phyloP scores from a whole-genome alignment of 2,888 invertebrate genomes.

The Allolobophora icterica region DNA sequence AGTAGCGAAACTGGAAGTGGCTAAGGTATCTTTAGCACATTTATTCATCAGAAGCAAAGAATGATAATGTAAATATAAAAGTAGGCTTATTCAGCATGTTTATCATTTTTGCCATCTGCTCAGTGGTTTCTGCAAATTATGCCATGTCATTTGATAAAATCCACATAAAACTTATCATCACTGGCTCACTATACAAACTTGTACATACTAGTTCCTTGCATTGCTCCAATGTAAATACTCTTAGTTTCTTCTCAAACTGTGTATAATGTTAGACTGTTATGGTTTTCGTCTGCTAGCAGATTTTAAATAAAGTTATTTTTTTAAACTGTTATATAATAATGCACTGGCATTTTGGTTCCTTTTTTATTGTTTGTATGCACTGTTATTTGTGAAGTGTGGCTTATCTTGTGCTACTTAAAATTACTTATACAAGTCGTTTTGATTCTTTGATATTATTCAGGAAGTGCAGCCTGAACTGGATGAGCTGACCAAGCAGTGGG shows the following conservation, averaged over 20 bases:
- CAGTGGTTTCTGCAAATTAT: too few relatives aligned
- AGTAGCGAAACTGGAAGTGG: too few relatives aligned
- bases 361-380: too few relatives aligned
- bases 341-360: too few relatives aligned
- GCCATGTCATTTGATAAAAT: background rate
- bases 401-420: background rate
- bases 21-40: too few relatives aligned
- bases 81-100: too few relatives aligned
- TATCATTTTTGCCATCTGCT: too few relatives aligned
- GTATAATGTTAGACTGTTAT: background rate
- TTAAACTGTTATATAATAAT: too few relatives aligned
- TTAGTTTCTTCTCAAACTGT: too few relatives aligned
- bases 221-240: background rate
- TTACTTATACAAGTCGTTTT: background rate
- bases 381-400: background rate
- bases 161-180: background rate
- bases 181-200: background rate
- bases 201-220: background rate
- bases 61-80: too few relatives aligned
- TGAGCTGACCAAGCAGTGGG: constrained; percentile 77
- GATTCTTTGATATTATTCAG: constrained; percentile 68
- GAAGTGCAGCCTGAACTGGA: constrained; percentile 83
- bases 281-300: background rate
- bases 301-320: too few relatives aligned
- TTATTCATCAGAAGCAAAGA: too few relatives aligned